Evolutionary conservation across 2,797 vertebrate species (phyloP).

Genomic region (Forpus xanthops): DNA sequence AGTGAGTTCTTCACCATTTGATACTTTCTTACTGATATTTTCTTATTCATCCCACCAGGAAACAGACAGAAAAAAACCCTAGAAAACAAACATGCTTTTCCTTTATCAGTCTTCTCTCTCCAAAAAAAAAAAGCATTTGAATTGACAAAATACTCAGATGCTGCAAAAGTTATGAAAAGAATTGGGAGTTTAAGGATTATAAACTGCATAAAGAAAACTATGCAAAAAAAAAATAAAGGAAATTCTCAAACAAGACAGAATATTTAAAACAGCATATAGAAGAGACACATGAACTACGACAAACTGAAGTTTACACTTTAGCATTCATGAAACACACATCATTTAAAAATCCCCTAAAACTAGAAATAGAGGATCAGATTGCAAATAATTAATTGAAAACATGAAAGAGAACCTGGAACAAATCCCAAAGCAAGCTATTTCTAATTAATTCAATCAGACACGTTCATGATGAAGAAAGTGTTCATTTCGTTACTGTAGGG

Average conservation of each 20-base stretch:
- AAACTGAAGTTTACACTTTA: neutral
- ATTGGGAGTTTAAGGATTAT: neutral
- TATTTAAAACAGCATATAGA: neutral
- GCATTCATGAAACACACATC: neutral
- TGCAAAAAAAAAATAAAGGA: neutral
- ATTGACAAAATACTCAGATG: neutral
- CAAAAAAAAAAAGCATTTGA: neutral
- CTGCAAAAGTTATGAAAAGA: neutral
- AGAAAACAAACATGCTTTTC: neutral
- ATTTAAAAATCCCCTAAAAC: neutral
- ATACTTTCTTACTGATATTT: neutral
- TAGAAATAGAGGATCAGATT: neutral
- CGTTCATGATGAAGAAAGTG: neutral
- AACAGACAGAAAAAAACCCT: neutral
- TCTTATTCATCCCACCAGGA: neutral
- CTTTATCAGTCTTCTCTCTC: neutral
- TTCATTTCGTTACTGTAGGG: slow-evolving; percentile 1
- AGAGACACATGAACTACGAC: neutral
- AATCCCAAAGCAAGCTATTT: slow-evolving; percentile 12
- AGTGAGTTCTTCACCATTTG: neutral
- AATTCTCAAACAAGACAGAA: neutral
- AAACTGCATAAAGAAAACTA: neutral
- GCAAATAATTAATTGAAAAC: slow-evolving; percentile 31
- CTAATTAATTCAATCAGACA: slow-evolving; percentile 35
- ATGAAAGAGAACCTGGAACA: neutral